Evolutionary conservation across 2,113 vertebrate species (phyloP), one percentile per base, ranked within the genome.

Genomic region (Anarhynchus alexandrinus): DNA sequence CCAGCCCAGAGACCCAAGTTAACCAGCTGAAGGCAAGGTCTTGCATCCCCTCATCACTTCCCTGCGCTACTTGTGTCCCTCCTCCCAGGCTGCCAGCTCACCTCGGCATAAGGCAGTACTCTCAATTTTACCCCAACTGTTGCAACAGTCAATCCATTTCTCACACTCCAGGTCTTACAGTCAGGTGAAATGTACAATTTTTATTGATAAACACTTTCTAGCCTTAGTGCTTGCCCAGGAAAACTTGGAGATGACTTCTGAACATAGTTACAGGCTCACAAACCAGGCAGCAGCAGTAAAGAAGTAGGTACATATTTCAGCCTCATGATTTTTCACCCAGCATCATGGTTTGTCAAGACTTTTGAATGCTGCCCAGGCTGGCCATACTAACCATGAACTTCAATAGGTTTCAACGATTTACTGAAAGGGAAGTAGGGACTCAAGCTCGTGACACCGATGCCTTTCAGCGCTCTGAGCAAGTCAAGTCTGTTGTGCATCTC

Each of bases 31-130:
- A 59, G 86, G 86, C 32, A 55, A 86, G 8, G 42, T 47, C 52
- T 67, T 67, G 38, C 3, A 3, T 26, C 6, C 20, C 32, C 30
- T 18, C n/a, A 54, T 21, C 40, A 34, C 16, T 65, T 83, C 27
- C n/a, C 11, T 45, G 29, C 0, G 0, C 22, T 65, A n/a, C 10
- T 27, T n/a, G 17, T 51, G 20, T 5, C 27, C 42, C 29, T 49
- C 42, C 29, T 51, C 12, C 21, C 65, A 81, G 73, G 10, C 34
- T 84, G 54, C 49, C 55, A 79, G 72, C 29, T 86, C 52, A 58
- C 47, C 47, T 59, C 8, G 6, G 54, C 20, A 12, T 11, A 38
- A 0, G 6, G 19, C 38, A 64, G 29, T 2, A 0, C 27, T 66
- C 27, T n/a, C 34, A 55, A 2, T 42, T 86, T 45, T 38, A 73